These are phyloP conservation scores for Hydractinia symbiolongicarpus DNA, from an alignment of 30 jellyfish, hydroid and myxozoan species.

Conservation along the genomic window DNA sequence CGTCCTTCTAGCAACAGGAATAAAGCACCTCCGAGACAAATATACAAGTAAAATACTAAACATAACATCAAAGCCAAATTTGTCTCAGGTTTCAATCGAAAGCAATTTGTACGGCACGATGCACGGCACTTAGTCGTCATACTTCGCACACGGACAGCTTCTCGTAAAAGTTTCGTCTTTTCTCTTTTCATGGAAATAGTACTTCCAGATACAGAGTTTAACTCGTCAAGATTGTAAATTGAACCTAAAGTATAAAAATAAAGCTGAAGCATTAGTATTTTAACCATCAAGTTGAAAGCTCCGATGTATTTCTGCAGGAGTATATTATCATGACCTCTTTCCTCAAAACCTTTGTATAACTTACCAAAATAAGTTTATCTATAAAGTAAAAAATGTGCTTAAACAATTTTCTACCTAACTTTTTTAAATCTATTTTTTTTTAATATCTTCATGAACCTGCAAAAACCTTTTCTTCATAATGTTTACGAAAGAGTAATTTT, in stretches of 20 bases:
- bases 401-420: no score
- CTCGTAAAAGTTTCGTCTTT: conserved; percentile 7
- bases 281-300: no score
- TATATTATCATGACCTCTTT: no score
- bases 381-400: no score
- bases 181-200: conserved; percentile 26
- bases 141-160: conserved; percentile 4
- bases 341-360: no score
- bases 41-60: conserved; percentile 73
- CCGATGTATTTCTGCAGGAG: no score
- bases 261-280: no score
- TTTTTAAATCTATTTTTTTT: no score
- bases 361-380: no score
- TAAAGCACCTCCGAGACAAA: conserved; percentile 96
- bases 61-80: conserved; percentile 84
- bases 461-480: no score
- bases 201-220: neutral
- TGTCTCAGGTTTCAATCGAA: conserved; percentile 83
- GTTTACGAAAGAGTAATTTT: no score
- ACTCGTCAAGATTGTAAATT: conserved; percentile 7
- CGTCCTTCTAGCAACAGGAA: conserved; percentile 95
- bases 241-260: neutral
- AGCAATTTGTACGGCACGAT: conserved; percentile 26
- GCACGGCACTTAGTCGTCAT: conserved; percentile 24
- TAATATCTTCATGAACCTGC: no score